Percentiles rank a stretch among this genome's conserved stretches.
Conservation (phyloP, 2,888 invertebrate genomes). For the Athalia cordata region DNA sequence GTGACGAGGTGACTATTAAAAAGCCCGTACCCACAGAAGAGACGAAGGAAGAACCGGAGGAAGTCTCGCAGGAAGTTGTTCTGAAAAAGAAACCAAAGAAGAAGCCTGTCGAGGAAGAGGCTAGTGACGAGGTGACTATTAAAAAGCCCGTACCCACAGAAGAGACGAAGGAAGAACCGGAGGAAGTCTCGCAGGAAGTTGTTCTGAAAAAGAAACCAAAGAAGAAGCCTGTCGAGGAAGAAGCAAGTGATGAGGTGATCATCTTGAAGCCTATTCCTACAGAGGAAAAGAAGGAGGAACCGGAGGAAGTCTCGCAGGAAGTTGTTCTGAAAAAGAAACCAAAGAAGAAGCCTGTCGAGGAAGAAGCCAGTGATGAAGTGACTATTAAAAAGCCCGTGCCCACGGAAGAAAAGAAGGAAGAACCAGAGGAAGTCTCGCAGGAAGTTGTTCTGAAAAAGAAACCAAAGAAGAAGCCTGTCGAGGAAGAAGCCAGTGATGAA, state of each 20-base stretch:
- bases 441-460: conserved; percentile 74
- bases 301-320: conserved; percentile 57
- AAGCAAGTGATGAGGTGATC: conserved; percentile 52
- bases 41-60: conserved; percentile 57
- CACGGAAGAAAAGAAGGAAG: conserved; percentile 49
- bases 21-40: conserved; percentile 52
- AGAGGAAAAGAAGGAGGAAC: conserved; percentile 63
- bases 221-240: conserved; percentile 66
- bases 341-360: conserved; percentile 59
- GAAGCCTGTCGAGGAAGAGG: conserved; percentile 57
- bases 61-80: conserved; percentile 62
- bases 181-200: conserved; percentile 58
- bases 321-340: conserved; percentile 53
- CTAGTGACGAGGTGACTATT: conserved; percentile 57
- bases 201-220: conserved; percentile 65
- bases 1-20: conserved; percentile 60
- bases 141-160: conserved; percentile 57
- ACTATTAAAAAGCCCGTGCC: conserved; percentile 62
- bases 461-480: conserved; percentile 70
- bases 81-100: conserved; percentile 60
- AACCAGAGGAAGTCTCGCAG: conserved; percentile 64
- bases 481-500: conserved; percentile 63
- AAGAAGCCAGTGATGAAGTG: conserved; percentile 65
- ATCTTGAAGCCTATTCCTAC: conserved; percentile 54
- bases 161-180: conserved; percentile 63